Conservation (phyloP, 2,113 vertebrate species). For the Otolemur garnettii region DNA sequence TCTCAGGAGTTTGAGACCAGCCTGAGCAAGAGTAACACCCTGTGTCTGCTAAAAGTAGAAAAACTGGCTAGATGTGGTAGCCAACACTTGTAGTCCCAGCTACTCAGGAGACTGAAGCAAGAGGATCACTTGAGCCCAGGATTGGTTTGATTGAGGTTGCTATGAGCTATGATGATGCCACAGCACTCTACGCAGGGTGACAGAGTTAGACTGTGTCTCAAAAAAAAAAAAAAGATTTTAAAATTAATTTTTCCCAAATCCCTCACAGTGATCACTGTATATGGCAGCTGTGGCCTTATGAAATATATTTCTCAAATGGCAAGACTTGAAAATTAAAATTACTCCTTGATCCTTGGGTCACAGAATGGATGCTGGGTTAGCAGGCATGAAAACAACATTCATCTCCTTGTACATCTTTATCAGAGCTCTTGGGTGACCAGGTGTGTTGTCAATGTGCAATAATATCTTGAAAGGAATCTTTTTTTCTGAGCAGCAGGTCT, state of each 20-base stretch:
- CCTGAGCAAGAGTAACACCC: too few relatives aligned
- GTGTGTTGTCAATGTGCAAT: background rate
- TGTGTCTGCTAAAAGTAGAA: too few relatives aligned
- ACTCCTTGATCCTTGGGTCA: background rate
- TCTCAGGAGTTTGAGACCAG: too few relatives aligned
- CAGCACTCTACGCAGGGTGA: too few relatives aligned
- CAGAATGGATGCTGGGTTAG: background rate
- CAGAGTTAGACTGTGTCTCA: too few relatives aligned
- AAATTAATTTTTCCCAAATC: background rate
- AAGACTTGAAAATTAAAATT: background rate
- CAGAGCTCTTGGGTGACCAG: background rate
- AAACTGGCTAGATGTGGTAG: too few relatives aligned
- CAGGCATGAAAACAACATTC: background rate
- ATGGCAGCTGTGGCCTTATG: background rate
- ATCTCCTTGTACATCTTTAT: background rate
- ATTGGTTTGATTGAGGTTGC: too few relatives aligned
- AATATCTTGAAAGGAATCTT: background rate
- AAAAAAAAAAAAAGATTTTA: too few relatives aligned
- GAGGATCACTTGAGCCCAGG: too few relatives aligned
- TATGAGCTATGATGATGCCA: too few relatives aligned
- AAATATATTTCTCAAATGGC: background rate
- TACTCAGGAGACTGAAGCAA: too few relatives aligned
- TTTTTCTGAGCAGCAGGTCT: background rate
- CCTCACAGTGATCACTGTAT: background rate
- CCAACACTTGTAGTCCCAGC: too few relatives aligned